A percentile compares a stretch with the other conserved stretches of the same genome.
These are phyloP conservation scores for Epinotia ramella DNA, from an alignment of 2,888 invertebrate genomes.

Conservation along the genomic window DNA sequence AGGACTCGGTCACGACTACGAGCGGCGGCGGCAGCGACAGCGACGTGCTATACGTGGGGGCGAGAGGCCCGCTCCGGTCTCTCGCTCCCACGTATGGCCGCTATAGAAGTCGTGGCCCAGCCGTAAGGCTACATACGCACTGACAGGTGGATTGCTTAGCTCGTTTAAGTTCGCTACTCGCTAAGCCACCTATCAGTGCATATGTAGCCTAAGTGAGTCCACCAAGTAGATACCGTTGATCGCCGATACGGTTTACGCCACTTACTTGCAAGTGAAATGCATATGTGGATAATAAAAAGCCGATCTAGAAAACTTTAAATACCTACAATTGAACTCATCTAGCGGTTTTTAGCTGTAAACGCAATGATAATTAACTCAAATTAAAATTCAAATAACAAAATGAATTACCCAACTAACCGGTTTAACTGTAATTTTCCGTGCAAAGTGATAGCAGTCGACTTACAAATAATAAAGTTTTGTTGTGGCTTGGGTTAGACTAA, in stretches of 20 bases:
- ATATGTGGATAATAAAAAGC: not conserved
- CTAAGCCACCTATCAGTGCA: no score
- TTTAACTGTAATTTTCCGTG: constrained; percentile 45
- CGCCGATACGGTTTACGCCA: not conserved
- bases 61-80: no score
- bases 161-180: no score
- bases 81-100: no score
- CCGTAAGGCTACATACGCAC: no score
- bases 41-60: no score
- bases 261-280: not conserved
- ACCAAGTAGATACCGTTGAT: not conserved
- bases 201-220: not conserved
- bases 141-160: no score
- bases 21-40: no score
- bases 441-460: constrained; percentile 67
- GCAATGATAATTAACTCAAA: not conserved
- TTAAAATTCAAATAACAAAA: constrained; percentile 14
- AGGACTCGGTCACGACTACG: no score
- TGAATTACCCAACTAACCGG: not conserved
- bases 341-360: constrained; percentile 20
- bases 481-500: constrained; percentile 79
- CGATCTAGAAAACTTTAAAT: not conserved
- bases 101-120: no score
- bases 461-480: constrained; percentile 75
- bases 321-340: not conserved